phyloP scores from a whole-genome alignment of 2,113 vertebrate genomes.

The Actinemys pallida region DNA sequence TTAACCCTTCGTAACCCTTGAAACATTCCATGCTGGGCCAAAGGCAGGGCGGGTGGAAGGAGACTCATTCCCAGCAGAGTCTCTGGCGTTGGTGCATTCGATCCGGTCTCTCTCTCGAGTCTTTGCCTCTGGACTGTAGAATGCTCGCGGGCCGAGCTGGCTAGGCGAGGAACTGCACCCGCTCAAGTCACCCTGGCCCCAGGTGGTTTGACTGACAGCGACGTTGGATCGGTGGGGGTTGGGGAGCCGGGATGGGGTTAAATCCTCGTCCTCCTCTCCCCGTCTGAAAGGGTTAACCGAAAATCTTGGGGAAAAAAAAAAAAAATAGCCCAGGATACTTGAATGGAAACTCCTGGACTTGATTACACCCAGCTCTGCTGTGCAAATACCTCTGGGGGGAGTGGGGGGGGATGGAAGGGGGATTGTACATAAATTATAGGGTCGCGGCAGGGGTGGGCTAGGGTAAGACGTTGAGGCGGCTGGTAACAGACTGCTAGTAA shows the following conservation, averaged over 20 bases:
- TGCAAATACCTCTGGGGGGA: conserved; percentile 15
- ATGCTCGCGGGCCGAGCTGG: background rate
- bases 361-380: conserved; percentile 41
- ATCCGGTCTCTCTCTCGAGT: background rate
- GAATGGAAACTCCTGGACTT: conserved; percentile 45
- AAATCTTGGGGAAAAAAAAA: background rate
- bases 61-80: background rate
- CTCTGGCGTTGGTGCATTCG: background rate
- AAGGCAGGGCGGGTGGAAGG: background rate
- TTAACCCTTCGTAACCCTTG: conserved; percentile 21
- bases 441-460: background rate
- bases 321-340: background rate
- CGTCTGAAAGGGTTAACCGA: background rate
- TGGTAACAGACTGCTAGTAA: background rate
- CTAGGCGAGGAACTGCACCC: background rate
- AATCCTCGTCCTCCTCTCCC: background rate
- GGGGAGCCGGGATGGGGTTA: background rate
- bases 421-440: background rate
- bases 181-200: background rate
- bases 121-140: background rate
- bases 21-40: background rate
- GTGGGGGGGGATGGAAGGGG: background rate
- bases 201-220: background rate
- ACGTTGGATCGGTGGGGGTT: background rate
- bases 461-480: background rate